Base-by-base conservation (phyloP, 2,113 vertebrate species). In the Vombatus ursinus region DNA sequence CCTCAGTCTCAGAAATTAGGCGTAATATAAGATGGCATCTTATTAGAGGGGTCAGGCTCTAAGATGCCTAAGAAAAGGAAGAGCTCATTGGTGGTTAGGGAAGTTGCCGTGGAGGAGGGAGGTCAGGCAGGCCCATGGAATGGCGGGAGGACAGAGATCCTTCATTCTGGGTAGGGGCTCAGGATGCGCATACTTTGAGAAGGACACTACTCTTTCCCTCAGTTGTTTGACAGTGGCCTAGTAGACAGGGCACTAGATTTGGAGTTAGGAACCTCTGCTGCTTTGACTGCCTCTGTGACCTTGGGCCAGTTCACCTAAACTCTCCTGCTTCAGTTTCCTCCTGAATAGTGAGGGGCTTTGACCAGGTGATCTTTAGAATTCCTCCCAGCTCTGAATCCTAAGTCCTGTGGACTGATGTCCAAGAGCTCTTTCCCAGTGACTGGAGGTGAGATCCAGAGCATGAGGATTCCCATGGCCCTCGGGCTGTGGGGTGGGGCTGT, bases 401-500 rank as follows among this genome's bases (percentile, higher is more conserved):
- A 3, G 11, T 44, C 37, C 68, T 23, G 19, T 22, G 68, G 16
- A 22, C 16, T 4, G 1, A 23, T 3, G 1, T 44, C 68, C 16
- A 44, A 22, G 16, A 84, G 19, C 68, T 68, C 61, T 44, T 84
- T 44, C n/a, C 37, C 23, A 84, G 31, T 68, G 57, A 37, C 57
- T 68, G 57, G 28, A 37, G 44, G 68, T 23, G 5, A 44, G 44
- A 44, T 23, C 37, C 68, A n/a, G 19, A 84, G 16, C 16, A 77
- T 16, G 14, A 7, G 14, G 61, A 68, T 68, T 31, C 28, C 28
- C 57, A 31, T n/a, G 61, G 31, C 31, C 61, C 7, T n/a, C n/a
- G n/a, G n/a, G n/a, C n/a, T n/a, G 3, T 11, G 4, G 19, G 90
- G 0, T 0, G 50, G n/a, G 61, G 10, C 12, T 12, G 3, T 5